phyloP scores from a whole-genome alignment of 2,888 invertebrate genomes.

The Himalopsyche japonica region DNA sequence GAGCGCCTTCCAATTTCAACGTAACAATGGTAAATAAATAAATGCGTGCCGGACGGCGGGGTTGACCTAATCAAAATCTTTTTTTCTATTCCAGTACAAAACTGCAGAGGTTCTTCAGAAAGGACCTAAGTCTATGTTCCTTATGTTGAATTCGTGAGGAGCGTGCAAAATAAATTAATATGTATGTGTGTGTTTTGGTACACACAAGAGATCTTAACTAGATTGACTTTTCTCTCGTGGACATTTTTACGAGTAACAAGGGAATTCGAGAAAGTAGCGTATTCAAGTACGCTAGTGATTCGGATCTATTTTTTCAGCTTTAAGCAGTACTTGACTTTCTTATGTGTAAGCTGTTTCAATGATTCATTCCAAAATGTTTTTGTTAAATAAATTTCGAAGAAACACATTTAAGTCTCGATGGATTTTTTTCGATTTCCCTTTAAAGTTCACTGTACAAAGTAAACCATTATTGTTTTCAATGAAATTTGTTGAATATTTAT shows the following conservation, averaged over 20 bases:
- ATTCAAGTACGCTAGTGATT: neutral
- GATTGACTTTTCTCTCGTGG: neutral
- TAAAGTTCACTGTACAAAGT: too few species aligned
- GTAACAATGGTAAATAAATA: neutral
- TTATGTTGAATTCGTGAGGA: neutral
- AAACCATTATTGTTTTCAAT: too few species aligned
- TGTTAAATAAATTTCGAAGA: too few species aligned
- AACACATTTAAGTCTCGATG: too few species aligned
- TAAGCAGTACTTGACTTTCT: too few species aligned
- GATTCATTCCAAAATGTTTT: too few species aligned
- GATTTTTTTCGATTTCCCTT: too few species aligned
- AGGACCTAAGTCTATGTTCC: neutral
- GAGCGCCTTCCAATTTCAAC: neutral
- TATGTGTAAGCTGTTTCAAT: too few species aligned
- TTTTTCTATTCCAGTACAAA: neutral
- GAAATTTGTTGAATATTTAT: too few species aligned
- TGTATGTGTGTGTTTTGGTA: neutral
- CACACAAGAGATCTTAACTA: neutral
- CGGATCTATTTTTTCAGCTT: too few species aligned
- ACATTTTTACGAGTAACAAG: neutral
- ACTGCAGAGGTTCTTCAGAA: neutral
- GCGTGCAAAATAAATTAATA: neutral
- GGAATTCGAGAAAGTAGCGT: neutral
- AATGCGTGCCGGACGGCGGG: neutral
- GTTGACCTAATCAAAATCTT: neutral